phyloP scores from a whole-genome alignment of 2,113 vertebrate species.

The Acanthisitta chloris region DNA sequence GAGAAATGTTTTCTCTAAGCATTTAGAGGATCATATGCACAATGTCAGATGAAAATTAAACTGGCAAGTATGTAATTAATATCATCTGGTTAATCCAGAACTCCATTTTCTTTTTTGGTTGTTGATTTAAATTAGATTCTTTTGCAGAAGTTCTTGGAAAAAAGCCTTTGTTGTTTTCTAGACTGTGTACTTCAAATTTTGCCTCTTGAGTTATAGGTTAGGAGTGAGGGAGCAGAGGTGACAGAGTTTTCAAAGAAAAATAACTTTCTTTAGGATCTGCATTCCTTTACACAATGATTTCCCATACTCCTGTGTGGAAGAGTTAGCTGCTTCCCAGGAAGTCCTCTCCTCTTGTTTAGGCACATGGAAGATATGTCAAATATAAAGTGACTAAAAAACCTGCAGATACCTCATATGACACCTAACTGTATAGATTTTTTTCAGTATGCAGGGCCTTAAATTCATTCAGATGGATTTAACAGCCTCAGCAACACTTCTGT shows the following conservation, averaged over 20 bases:
- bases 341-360: neutral
- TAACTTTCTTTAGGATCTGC: neutral
- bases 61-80: slow-evolving; percentile 21
- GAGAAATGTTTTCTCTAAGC: slow-evolving; percentile 19
- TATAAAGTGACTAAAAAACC: neutral
- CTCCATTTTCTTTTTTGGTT: neutral
- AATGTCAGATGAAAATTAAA: slow-evolving; percentile 27
- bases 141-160: neutral
- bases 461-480: neutral
- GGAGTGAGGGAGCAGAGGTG: neutral
- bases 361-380: neutral
- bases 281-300: neutral
- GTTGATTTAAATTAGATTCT: slow-evolving; percentile 11
- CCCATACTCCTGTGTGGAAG: neutral
- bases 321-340: neutral
- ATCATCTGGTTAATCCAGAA: slow-evolving; percentile 27
- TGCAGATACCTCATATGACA: neutral
- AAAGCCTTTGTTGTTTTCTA: neutral
- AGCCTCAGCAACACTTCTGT: neutral
- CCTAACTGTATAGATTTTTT: neutral
- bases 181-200: neutral
- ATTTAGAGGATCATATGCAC: neutral
- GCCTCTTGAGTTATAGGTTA: neutral
- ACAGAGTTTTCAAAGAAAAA: neutral
- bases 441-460: neutral